Base-by-base conservation (phyloP, 2,888 invertebrate species). In the Drosophila subquinaria region DNA sequence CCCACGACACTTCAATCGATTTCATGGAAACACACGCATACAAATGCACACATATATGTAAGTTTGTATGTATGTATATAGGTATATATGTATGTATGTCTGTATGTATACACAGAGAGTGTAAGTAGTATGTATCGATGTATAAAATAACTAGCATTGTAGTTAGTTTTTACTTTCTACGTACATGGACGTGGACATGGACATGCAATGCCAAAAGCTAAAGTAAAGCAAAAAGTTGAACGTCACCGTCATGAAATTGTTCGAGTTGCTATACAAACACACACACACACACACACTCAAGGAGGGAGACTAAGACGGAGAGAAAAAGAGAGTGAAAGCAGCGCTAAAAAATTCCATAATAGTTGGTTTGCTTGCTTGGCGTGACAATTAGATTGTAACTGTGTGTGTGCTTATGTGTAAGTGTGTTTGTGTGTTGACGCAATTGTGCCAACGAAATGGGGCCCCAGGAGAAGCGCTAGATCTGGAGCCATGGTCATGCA, bases 371-470 rank as follows among this genome's bases (percentile, higher is more conserved):
- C 63, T 76, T 69, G 65, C 88, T 79, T 85, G 85, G 85, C 90
- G 85, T 89, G 89, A 85, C 84, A 88, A 89, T 85, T 88, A 85
- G 79, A 85, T 76, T 84, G 82, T 69, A 48, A 27, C n/a, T 53
- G 61, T 69, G 38, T 76, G 68, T 75, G 69, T 83, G 20, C 62
- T 20, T 74, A 65, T 83, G 20, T 51, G 30, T 30, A 30, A 30
- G 30, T 30, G 30, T 30, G 30, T 8, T 51, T 61, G 57, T 61
- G 75, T 75, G 79, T 83, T 83, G 83, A 83, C 83, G 88, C 83
- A 84, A 89, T 89, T 87, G 89, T 89, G 88, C 73, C 73, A 85
- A 63, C 79, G 65, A 79, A 82, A 82, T 36, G 51, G 48, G 48
- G 65, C 51, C 36, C 59, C 67, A 76, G 79, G 73, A 73, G 48